phyloP scores from a whole-genome alignment of 2,888 invertebrate species.

The Rhyacophila evoluta region DNA sequence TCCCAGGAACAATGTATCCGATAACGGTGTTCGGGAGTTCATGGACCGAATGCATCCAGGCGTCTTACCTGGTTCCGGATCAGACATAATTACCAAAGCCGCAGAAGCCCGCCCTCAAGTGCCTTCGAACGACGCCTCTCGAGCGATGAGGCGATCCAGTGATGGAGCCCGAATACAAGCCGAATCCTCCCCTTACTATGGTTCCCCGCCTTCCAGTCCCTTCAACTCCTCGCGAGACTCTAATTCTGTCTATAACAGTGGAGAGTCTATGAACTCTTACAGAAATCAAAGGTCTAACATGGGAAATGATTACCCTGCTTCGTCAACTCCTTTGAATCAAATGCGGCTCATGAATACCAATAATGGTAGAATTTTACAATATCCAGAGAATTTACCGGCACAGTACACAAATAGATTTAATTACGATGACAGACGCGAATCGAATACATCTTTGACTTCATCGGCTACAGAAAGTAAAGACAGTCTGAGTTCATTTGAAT shows the following conservation, averaged over 20 bases:
- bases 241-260: slow-evolving; percentile 50
- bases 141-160: slow-evolving; percentile 68
- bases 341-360: slow-evolving; percentile 33
- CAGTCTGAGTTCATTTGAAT: slow-evolving; percentile 77
- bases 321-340: slow-evolving; percentile 31
- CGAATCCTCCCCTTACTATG: slow-evolving; percentile 54
- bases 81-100: slow-evolving; percentile 54
- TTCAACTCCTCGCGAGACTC: slow-evolving; percentile 51
- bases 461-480: slow-evolving; percentile 75
- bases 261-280: slow-evolving; percentile 50
- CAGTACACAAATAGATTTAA: slow-evolving; percentile 55
- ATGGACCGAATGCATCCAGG: slow-evolving; percentile 42
- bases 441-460: slow-evolving; percentile 73
- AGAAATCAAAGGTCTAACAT: slow-evolving; percentile 48
- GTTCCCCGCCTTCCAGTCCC: slow-evolving; percentile 54
- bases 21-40: slow-evolving; percentile 38
- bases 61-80: slow-evolving; percentile 33
- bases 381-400: slow-evolving; percentile 60
- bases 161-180: slow-evolving; percentile 64
- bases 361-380: slow-evolving; percentile 64
- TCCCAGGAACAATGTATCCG: slow-evolving; percentile 30
- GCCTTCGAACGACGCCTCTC: slow-evolving; percentile 57
- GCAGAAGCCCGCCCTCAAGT: slow-evolving; percentile 61
- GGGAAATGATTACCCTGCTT: slow-evolving; percentile 41
- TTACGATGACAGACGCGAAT: slow-evolving; percentile 68